Percentiles rank a stretch among this genome's conserved stretches.
Conservation (phyloP, 2,113 vertebrate genomes). For the Cynopterus brachyotis region DNA sequence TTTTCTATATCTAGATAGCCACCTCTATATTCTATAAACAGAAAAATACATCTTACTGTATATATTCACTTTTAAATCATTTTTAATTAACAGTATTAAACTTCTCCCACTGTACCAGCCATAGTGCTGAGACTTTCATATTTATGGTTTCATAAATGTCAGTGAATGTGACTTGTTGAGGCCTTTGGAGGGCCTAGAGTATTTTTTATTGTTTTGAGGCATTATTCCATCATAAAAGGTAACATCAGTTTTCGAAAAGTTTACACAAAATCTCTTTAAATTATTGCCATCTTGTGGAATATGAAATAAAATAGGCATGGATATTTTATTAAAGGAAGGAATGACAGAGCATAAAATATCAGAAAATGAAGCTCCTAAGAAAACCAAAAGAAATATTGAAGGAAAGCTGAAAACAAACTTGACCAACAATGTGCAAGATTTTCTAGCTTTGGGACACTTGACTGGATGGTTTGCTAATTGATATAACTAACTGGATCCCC, state of each 20-base stretch:
- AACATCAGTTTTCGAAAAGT: neutral
- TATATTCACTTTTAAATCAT: neutral
- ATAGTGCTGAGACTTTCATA: neutral
- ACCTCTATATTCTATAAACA: neutral
- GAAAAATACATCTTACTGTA: neutral
- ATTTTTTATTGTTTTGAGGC: neutral
- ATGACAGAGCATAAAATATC: neutral
- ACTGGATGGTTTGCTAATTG: neutral
- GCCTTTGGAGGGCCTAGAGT: neutral
- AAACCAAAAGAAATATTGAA: neutral
- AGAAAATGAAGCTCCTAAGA: neutral
- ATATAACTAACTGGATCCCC: neutral
- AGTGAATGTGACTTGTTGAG: neutral
- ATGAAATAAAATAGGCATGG: neutral
- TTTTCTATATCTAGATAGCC: neutral
- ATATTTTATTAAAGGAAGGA: neutral
- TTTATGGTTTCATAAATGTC: neutral
- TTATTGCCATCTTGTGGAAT: neutral
- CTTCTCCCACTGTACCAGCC: too few relatives aligned
- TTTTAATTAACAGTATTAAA: neutral
- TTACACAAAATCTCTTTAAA: neutral
- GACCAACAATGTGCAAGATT: neutral
- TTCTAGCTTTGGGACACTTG: neutral
- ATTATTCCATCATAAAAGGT: neutral
- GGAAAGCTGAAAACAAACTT: neutral